Base-by-base conservation (phyloP, 2,888 invertebrate species). In the Malthinus flaveolus region DNA sequence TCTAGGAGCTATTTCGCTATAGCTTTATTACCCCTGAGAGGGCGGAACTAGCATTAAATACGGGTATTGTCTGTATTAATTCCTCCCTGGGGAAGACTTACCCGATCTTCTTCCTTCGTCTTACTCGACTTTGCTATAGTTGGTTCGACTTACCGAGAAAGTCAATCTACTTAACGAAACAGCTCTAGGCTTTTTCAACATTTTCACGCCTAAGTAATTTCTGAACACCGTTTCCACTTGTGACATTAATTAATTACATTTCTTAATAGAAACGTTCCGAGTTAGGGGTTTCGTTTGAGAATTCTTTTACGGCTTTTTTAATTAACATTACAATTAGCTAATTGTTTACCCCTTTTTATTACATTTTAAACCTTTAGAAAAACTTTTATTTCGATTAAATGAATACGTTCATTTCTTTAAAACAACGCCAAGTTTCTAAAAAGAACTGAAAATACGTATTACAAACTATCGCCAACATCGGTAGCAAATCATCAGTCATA, bases 1-100 rank as follows among this genome's bases (percentile, higher is more conserved):
- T 81, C 78, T 75, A 74, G 74, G 73, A 72, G 74, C 75, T 70
- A 73, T 74, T 73, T 71, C 72, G 70, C 72, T 71, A 73, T 72
- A 70, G 73, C 73, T 75, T 73, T 73, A 73, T 75, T 72, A 71
- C 73, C 71, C 72, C 65, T 67, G 67, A 71, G 73, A 71, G 71
- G 23, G 68, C 60, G 66, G 69, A 65, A 71, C 61, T 54, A 61
- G 56, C 73, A 72, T 76, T 75, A 76, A 75, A 75, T 75, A 73
- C 72, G 70, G 71, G 70, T 74, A 73, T 75, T 75, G 75, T 76
- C 74, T 73, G 71, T 71, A 70, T 71, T 76, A 76, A 75, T 75
- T 74, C 72, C 73, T 75, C 77, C 72, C 75, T 63, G 63, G 75
- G 75, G 75, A 74, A 68, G 68, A 69, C 73, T 75, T 75, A 73